phyloP scores from a whole-genome alignment of 2,113 vertebrate genomes.

The Petaurus breviceps region DNA sequence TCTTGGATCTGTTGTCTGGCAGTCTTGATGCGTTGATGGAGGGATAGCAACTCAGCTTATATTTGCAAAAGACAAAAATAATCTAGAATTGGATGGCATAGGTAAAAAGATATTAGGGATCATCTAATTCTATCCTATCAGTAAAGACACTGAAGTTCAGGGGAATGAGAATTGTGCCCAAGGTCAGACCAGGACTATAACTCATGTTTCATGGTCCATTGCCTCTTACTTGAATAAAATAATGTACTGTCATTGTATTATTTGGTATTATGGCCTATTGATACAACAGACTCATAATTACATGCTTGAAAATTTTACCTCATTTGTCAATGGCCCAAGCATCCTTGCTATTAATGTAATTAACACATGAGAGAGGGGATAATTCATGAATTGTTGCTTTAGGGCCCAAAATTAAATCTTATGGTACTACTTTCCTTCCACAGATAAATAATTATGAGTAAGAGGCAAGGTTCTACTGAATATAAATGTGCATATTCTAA shows the following conservation, averaged over 20 bases:
- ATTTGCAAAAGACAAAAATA: neutral
- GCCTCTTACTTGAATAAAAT: neutral
- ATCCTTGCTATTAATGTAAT: neutral
- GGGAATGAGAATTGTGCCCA: neutral
- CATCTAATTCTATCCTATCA: neutral
- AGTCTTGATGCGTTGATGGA: neutral
- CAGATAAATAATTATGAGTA: neutral
- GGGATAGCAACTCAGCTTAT: neutral
- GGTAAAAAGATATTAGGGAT: too few relatives aligned
- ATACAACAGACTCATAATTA: neutral
- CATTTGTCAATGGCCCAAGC: neutral
- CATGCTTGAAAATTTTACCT: neutral
- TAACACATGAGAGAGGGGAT: neutral
- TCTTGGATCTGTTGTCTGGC: neutral
- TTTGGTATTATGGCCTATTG: neutral
- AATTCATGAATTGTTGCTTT: neutral
- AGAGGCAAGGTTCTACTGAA: neutral
- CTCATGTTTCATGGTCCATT: neutral
- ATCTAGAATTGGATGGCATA: neutral
- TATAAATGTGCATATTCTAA: neutral
- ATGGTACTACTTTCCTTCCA: neutral
- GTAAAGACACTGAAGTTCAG: constrained; percentile 14
- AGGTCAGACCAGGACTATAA: neutral
- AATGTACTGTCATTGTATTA: neutral
- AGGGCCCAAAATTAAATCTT: neutral